Percentiles rank a stretch among this genome's conserved stretches.
Evolutionary conservation across 2,797 vertebrate species (phyloP).

Genomic region (Gallinago stenura): DNA sequence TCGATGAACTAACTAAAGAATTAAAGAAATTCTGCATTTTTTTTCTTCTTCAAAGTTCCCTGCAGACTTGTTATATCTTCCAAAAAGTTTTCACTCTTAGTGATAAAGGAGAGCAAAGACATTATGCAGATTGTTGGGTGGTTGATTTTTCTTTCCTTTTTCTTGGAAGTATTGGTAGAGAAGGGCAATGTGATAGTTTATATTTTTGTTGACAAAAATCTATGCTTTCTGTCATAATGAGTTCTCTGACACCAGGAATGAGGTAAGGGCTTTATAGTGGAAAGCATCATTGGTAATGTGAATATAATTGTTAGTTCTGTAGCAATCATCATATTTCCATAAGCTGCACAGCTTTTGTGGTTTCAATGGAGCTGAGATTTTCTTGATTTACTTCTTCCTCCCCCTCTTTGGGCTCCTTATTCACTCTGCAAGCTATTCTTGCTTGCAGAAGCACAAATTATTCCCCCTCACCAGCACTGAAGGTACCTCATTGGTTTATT

Average conservation of each 20-base stretch:
- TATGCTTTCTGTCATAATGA: background rate
- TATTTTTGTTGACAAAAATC: background rate
- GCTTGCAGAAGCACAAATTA: background rate
- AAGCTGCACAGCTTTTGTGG: background rate
- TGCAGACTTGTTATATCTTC: background rate
- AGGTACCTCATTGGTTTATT: background rate
- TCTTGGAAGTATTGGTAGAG: background rate
- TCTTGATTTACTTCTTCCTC: background rate
- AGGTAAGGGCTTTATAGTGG: background rate
- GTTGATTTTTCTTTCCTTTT: background rate
- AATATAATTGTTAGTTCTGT: background rate
- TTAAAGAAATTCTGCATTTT: background rate
- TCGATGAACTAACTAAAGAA: background rate
- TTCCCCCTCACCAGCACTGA: background rate
- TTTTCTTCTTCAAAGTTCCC: background rate
- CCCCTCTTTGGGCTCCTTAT: background rate
- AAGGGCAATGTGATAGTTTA: background rate
- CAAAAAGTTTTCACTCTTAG: background rate
- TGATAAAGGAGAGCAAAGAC: background rate
- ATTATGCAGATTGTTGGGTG: background rate
- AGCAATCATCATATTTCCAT: background rate
- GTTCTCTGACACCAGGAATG: background rate
- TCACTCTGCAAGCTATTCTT: background rate
- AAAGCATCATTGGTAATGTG: background rate
- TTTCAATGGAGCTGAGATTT: background rate